Conservation (phyloP, 2,888 invertebrate genomes). For the Drosophila hamatofila region DNA sequence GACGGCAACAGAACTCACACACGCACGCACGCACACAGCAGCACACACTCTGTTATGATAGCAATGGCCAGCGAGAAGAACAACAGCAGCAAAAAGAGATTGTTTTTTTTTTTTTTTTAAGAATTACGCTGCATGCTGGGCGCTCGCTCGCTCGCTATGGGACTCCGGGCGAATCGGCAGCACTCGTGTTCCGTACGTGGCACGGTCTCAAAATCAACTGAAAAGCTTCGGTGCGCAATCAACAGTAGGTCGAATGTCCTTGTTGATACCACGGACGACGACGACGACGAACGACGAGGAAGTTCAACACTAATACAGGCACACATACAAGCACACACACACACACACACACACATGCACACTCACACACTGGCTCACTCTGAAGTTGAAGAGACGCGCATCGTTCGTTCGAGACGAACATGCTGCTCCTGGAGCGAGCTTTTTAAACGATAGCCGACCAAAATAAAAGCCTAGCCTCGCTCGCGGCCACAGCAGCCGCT, state of each 20-base stretch:
- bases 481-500: slow-evolving; percentile 11
- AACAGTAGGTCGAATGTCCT: slow-evolving; percentile 81
- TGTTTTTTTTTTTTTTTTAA: slow-evolving; percentile 16
- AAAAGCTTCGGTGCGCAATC: slow-evolving; percentile 76
- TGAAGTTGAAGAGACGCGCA: slow-evolving; percentile 47
- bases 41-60: slow-evolving; percentile 18
- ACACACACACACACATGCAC: slow-evolving; percentile 13
- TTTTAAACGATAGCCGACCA: slow-evolving; percentile 36
- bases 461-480: slow-evolving; percentile 24
- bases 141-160: slow-evolving; percentile 25
- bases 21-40: slow-evolving; percentile 19
- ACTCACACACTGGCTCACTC: slow-evolving; percentile 4
- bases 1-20: slow-evolving; percentile 17
- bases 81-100: neutral
- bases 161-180: slow-evolving; percentile 38
- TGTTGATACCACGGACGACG: slow-evolving; percentile 65
- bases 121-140: slow-evolving; percentile 55
- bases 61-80: neutral
- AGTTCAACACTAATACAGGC: slow-evolving; percentile 42
- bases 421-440: slow-evolving; percentile 58
- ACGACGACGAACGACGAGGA: slow-evolving; percentile 42
- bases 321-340: slow-evolving; percentile 14
- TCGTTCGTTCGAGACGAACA: slow-evolving; percentile 35
- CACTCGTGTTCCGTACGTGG: slow-evolving; percentile 70
- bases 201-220: slow-evolving; percentile 79